A percentile compares a stretch with the other conserved stretches of the same genome.
Evolutionary conservation across 2,888 invertebrate genomes (phyloP).

Genomic region (Gandaritis pyraliata): DNA sequence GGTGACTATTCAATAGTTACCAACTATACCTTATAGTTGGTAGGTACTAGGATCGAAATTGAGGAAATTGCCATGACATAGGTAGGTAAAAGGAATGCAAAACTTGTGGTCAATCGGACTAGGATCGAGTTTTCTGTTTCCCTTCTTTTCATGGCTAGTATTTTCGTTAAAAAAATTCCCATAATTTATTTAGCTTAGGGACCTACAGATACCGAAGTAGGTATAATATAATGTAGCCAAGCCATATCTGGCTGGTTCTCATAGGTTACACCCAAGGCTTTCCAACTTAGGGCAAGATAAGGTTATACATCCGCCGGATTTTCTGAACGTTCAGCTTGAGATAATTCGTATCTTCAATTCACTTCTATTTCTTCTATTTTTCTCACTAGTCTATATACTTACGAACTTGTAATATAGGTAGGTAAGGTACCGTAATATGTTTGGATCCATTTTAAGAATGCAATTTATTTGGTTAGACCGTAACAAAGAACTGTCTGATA

Average conservation of each 20-base stretch:
- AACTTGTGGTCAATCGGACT: too few species aligned
- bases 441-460: constrained; percentile 1
- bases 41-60: background rate
- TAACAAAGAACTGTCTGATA: constrained; percentile 25
- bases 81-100: background rate
- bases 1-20: constrained; percentile 7
- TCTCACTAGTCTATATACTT: too few species aligned
- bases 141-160: too few species aligned
- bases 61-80: background rate
- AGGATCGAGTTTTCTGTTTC: too few species aligned
- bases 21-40: background rate
- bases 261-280: constrained; percentile 62
- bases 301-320: constrained; percentile 73
- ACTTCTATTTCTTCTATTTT: too few species aligned
- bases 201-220: too few species aligned
- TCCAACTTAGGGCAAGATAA: constrained; percentile 72
- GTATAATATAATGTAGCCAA: constrained; percentile 42
- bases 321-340: constrained; percentile 54
- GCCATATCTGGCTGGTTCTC: constrained; percentile 57
- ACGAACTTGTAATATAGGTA: too few species aligned
- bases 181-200: constrained; percentile 52
- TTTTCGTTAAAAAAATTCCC: constrained; percentile 25
- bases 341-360: constrained; percentile 43
- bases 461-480: constrained; percentile 36
- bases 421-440: background rate